Base-by-base conservation (phyloP, 2,888 invertebrate species). In the Stenodema calcarata region DNA sequence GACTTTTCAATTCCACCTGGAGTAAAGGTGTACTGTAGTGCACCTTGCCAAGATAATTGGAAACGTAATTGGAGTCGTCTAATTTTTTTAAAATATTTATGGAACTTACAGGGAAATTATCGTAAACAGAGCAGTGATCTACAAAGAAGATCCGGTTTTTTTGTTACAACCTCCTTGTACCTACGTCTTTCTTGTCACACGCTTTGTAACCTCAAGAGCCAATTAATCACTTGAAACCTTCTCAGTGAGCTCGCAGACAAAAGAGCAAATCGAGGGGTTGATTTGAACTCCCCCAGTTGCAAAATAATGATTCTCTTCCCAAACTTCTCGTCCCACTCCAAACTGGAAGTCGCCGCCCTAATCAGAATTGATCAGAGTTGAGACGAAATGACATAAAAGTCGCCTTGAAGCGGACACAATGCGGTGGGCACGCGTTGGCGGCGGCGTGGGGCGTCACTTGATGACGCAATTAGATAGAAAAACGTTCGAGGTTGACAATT, bases 401-500 rank as follows among this genome's bases (percentile, higher is more conserved):
- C 44, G 78, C 18, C 27, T 27, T 23, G n/a, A 12, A 14, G 27
- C 23, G 18, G n/a, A 47, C 80, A 80, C 80, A 80, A 80, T 80
- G 54, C 27, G 54, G 54, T 30, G 80, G n/a, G 16, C 80, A 35
- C 54, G 80, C 30, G 80, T 14, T 50, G 41, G 54, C 54, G 30
- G 18, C 79, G 79, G 11, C 79, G 28, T 44, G 35, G 4, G 30
- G 35, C 75, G 78, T 4, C 78, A 80, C 80, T 80, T 54, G 80
- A 80, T 28, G 80, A 80, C 80, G 80, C 80, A 80, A 80, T 80
- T 80, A 80, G 50, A 80, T 80, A 80, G 80, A 80, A 80, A 80
- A 80, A 80, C 80, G 80, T 80, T 54, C 78, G 78, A 1, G n/a
- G 80, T 80, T 54, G 80, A 80, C 80, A 80, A 54, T 80, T n/a